Base-by-base conservation (phyloP, 64 coral and sea anemone species). In the Porites lutea region DNA sequence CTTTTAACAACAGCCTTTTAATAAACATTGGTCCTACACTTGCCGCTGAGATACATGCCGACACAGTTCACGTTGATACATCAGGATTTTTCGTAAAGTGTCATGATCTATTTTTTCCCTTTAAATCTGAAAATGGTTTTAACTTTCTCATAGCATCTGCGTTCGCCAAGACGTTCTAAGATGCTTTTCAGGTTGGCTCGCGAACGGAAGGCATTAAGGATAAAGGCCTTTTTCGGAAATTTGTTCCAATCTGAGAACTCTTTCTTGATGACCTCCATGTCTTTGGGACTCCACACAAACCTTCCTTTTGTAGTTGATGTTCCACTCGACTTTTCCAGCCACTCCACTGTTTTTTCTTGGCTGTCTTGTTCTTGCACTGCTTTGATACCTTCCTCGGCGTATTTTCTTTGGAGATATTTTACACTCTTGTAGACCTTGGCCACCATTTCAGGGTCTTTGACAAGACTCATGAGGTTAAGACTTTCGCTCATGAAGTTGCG, bases 181-280 rank as follows among this genome's bases (percentile, higher is more conserved):
- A 66, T 66, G 64, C 64, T 66, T 66, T 66, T 66, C 64, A 66
- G 64, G 64, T 66, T 66, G 64, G 64, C 64, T 66, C 64, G 64
- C 64, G 64, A 66, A 66, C 64, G 2, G 64, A 66, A 66, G 64
- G 64, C 64, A 66, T 66, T 66, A 66, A 66, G 64, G 64, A 66
- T 66, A 66, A 66, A 66, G 64, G 64, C 64, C 64, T 66, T 66
- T 66, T 62, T 66, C 6, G 64, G 64, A 66, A 66, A 13, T 6
- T 66, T 8, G 15, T 66, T 66, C 3, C 64, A 66, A 66, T 66
- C 64, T 66, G 64, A 66, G 64, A 66, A 66, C 64, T 66, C 64
- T 66, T 66, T 66, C 64, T 66, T 8, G 15, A 66, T 66, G 64
- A 66, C 64, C 64, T 66, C 15, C 15, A 66, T 8, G 64, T 66